phyloP scores from a whole-genome alignment of 1,140 invertebrate species.

The Listronotus bonariensis region DNA sequence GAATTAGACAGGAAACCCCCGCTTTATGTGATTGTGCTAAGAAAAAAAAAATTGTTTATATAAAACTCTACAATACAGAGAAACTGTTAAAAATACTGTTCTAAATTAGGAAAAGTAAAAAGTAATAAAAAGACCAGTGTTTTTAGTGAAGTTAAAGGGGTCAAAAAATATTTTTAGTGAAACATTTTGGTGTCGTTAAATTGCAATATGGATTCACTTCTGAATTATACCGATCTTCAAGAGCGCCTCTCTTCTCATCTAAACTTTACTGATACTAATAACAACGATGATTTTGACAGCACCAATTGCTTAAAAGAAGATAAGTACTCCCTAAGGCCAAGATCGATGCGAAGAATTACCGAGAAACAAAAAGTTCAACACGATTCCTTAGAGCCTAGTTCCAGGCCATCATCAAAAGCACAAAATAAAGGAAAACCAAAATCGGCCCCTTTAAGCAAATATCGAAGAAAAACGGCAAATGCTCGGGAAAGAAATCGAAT shows the following conservation, averaged over 20 bases:
- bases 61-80: no score
- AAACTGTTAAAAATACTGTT: no score
- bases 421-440: constrained; percentile 63
- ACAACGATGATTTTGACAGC: constrained; percentile 43
- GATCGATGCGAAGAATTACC: constrained; percentile 46
- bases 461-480: constrained; percentile 87
- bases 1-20: constrained; percentile 6
- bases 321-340: constrained; percentile 53
- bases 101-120: no score
- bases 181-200: no score
- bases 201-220: constrained; percentile 46
- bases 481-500: constrained; percentile 83
- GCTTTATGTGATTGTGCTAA: no score
- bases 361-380: constrained; percentile 30
- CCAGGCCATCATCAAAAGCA: constrained; percentile 23
- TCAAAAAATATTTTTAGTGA: not conserved
- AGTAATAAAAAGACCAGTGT: no score
- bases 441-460: constrained; percentile 85
- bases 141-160: no score
- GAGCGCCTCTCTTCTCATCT: constrained; percentile 18
- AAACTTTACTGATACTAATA: constrained; percentile 48
- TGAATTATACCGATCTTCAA: constrained; percentile 40
- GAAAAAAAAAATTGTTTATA: no score
- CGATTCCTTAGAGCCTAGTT: constrained; percentile 14
- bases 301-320: constrained; percentile 42